Evolutionary conservation across 2,888 invertebrate genomes (phyloP), one percentile per base, ranked within the genome.

Genomic region (Euproctis similis): DNA sequence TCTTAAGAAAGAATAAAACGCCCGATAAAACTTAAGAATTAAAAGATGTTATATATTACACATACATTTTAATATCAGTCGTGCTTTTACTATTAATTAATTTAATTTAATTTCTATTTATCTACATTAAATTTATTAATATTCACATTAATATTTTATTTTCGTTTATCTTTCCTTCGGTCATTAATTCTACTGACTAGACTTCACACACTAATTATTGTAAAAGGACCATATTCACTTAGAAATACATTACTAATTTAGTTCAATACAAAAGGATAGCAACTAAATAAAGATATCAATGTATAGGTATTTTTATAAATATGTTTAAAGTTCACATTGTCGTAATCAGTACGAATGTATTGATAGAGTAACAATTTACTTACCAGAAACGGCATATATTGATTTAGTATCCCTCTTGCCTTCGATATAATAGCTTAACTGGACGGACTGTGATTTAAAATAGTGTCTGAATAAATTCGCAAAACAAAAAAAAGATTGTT

Each of bases 321-420:
- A 27, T 41, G 48, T 46, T 34, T 47, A 50, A 55, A 59, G 55
- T 59, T 46, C 55, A 56, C 33, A 32, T 32, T 33, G 31, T 32
- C 31, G 38, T 45, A 37, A 31, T 37, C 27, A 42, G 23, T 36
- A 29, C 31, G n/a, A n/a, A 42, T 52, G 50, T 30, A 40, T 46
- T 36, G 42, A 41, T 46, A 49, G 30, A 47, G 42, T 45, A 49
- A 53, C 58, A 47, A 56, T 48, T 56, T 43, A 59, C 47, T 51
- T 46, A 58, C 66, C 66, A 64, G 63, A 65, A 65, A 59, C 30
- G 28, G 43, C 42, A 39, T 35, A 43, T 43, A 37, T 53, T 46
- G 35, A 46, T 49, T 61, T 60, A 73, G 72, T 73, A 43, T 54
- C 34, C 38, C 46, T 53, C 46, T 52, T 51, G 57, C 57, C 41